Evolutionary conservation across 2,888 invertebrate genomes (phyloP).

Genomic region (Anoncus sp.): DNA sequence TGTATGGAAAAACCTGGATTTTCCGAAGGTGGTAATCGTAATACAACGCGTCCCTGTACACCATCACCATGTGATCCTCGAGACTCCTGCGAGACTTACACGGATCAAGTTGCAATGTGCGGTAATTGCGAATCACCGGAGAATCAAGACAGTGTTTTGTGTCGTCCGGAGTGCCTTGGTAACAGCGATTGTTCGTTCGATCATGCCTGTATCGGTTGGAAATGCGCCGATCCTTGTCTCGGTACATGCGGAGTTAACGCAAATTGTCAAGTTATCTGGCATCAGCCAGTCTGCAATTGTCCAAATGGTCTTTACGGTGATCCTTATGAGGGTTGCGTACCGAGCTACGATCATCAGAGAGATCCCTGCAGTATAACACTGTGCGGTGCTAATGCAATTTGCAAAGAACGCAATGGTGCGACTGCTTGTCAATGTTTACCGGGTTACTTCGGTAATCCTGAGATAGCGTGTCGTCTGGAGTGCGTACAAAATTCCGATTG

Average conservation of each 20-base stretch:
- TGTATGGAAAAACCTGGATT: constrained; percentile 85
- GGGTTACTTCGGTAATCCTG: constrained; percentile 92
- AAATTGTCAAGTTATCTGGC: constrained; percentile 90
- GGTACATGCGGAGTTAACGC: constrained; percentile 92
- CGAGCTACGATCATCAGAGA: constrained; percentile 84
- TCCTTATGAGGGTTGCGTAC: constrained; percentile 91
- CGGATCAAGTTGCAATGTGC: constrained; percentile 91
- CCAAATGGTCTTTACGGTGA: constrained; percentile 92
- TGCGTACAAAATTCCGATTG: constrained; percentile 92
- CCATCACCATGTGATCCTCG: constrained; percentile 91
- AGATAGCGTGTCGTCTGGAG: constrained; percentile 90
- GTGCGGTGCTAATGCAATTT: constrained; percentile 93
- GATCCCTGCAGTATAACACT: constrained; percentile 90
- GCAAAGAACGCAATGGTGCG: constrained; percentile 88
- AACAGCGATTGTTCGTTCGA: constrained; percentile 91
- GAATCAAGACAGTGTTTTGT: constrained; percentile 88
- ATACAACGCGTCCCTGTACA: constrained; percentile 88
- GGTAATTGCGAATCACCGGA: constrained; percentile 90
- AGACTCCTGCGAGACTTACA: constrained; percentile 88
- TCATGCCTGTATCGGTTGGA: constrained; percentile 88
- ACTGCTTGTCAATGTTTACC: constrained; percentile 89
- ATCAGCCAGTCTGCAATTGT: constrained; percentile 93
- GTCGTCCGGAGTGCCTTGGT: constrained; percentile 93
- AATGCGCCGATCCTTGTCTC: constrained; percentile 89
- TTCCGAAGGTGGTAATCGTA: constrained; percentile 77